A percentile compares a stretch with the other conserved stretches of the same genome.
phyloP scores from a whole-genome alignment of 1,140 invertebrate genomes.

The Magallana ariakensis region DNA sequence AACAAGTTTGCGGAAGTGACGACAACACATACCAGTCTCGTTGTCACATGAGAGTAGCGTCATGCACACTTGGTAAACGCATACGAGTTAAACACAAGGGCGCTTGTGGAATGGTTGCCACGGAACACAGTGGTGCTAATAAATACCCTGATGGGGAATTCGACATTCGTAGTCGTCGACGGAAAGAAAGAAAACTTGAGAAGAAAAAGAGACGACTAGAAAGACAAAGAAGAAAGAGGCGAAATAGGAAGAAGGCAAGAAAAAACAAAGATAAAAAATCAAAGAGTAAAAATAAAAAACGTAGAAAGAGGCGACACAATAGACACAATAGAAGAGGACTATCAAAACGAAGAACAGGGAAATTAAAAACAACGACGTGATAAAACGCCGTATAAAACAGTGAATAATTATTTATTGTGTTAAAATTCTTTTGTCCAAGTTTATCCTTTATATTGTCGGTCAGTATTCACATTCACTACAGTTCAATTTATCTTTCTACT shows the following conservation, averaged over 20 bases:
- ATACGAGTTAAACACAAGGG: slow-evolving; percentile 64
- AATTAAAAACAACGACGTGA: slow-evolving; percentile 2
- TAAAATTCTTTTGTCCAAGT: slow-evolving; percentile 8
- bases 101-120: slow-evolving; percentile 56
- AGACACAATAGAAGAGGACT: slow-evolving; percentile 34
- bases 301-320: slow-evolving; percentile 36
- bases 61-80: slow-evolving; percentile 61
- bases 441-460: slow-evolving; percentile 1
- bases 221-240: slow-evolving; percentile 41
- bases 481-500: background rate
- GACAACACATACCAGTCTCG: slow-evolving; percentile 64
- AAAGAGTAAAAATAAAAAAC: slow-evolving; percentile 10
- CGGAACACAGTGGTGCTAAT: slow-evolving; percentile 43
- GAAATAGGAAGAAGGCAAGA: slow-evolving; percentile 43
- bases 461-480: slow-evolving; percentile 10
- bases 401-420: slow-evolving; percentile 21
- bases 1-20: slow-evolving; percentile 64
- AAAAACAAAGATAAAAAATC: slow-evolving; percentile 30
- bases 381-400: background rate
- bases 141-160: slow-evolving; percentile 56
- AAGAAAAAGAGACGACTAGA: slow-evolving; percentile 46
- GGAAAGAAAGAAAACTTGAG: slow-evolving; percentile 46
- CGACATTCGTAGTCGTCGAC: slow-evolving; percentile 43
- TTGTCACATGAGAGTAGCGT: slow-evolving; percentile 67
- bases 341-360: slow-evolving; percentile 22